Evolutionary conservation across 1,140 invertebrate species (phyloP), one percentile per base, ranked within the genome.

Genomic region (Brachionus rubens): DNA sequence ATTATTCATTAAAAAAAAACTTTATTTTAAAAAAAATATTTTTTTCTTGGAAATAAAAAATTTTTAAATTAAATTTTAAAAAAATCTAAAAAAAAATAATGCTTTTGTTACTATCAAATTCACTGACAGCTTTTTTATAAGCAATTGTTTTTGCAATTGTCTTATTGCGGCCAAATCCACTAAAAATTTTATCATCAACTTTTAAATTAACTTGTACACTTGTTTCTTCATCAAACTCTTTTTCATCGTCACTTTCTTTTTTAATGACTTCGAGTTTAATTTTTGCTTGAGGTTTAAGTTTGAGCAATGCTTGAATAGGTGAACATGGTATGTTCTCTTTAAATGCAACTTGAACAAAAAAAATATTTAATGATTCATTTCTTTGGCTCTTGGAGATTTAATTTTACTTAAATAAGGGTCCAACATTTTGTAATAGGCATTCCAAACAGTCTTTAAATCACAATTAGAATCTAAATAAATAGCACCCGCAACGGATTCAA

Each of bases 401-500:
- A 0, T 21, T 14, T 40, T n/a, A 70, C 65, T 16, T n/a, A 99
- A 93, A 86, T 97, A 94, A 0, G 90, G 89, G 72, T 90, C 90
- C 94, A 99, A 97, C 85, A 99, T 93, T 21, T 88, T 87, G 83
- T 91, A 95, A 86, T 97, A 98, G 5, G 98, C 92, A 56, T 87
- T 87, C 97, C 96, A 99, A 2, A 99, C 95, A 5, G 92, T 91
- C 81, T 97, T 93, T 40, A 99, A 85, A 0, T 93, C 94, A 91
- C 96, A 93, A 36, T 89, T 90, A 78, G 91, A 93, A 81, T 98
- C 95, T 14, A 98, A 86, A 84, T 93, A 99, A 80, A 99, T 94
- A 7, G 96, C 96, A 24, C 96, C 97, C 40, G 95, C 95, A 9
- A 99, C 87, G 0, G 95, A 96, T 86, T 99, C 97, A 85, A 99